Base-by-base conservation (phyloP, 2,888 invertebrate genomes). In the Atethmia centrago region DNA sequence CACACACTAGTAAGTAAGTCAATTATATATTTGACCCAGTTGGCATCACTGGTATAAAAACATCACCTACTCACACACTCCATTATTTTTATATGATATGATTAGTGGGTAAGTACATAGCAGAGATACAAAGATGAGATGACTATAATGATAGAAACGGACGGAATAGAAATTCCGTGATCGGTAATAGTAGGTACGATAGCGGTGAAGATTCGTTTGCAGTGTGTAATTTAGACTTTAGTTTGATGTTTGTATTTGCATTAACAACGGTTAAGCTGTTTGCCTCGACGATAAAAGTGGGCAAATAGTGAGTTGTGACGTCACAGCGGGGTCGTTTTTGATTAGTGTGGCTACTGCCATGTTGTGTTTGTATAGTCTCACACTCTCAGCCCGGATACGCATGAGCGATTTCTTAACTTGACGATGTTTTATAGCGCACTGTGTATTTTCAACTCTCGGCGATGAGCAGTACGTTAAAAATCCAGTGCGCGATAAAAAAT, bases 211-310 rank as follows among this genome's bases (percentile, higher is more conserved):
- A 55, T 4, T 65, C 21, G 19, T 36, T n/a, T 19, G 12, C n/a
- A n/a, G n/a, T n/a, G 71, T 25, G 14, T 56, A 71, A 71, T 71
- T 55, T 71, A 36, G 45, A 55, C 25, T 55, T 36, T 36, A 21
- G 14, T 40, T 28, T n/a, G 40, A 49, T 25, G 49, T n/a, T 28
- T 8, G 42, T 51, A 42, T 71, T 58, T 42, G 42, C 31, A 49
- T 47, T 51, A 31, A 12, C 40, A 45, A 53, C 42, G 42, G 10
- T 59, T 21, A 8, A 19, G 28, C 72, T 47, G 21, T 71, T 31
- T 42, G 53, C 71, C 47, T 40, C 8, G 28, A 7, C 8, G 12
- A 1, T 42, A 16, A 16, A 31, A 25, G 49, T 66, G 19, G 31
- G 31, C 45, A 68, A 25, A 72, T 25, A 51, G 16, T 36, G 72